Evolutionary conservation across 2,888 invertebrate genomes (phyloP), one percentile per base, ranked within the genome.

Genomic region (Onthophagus sagittarius): DNA sequence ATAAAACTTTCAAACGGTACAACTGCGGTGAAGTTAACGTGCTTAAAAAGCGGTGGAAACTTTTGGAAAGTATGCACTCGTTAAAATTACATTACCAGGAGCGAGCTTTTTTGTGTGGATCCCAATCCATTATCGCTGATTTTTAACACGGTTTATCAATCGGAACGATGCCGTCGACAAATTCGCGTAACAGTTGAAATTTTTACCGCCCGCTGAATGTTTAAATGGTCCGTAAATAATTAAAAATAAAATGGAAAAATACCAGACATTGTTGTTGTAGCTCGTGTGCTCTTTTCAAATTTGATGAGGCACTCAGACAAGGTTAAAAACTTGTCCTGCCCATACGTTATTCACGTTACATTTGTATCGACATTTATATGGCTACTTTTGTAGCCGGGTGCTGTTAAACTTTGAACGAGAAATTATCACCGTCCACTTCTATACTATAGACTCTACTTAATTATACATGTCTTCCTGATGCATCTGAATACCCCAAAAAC

Each of bases 51-150:
- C 31, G 71, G 75, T 75, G 76, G 77, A 76, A 79, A 80, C 80
- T 77, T 79, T 80, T 77, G 77, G 79, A 79, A 80, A 80, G 79
- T 81, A 80, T 80, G 80, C 80, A 76, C 80, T 84, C 84, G 84
- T 84, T 84, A 84, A 84, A 84, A 82, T 83, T 83, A 82, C 84
- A 84, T 84, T 84, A 84, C 83, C 83, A 82, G 32, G 53, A 15
- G 15, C 31, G 15, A 11, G 9, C 69, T 14, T 9, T 31, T 32
- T n/a, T 32, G 33, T 64, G 72, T 71, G 71, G 67, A 67, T 63
- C 70, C 72, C 75, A 79, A 80, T 82, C 82, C 82, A 82, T 83
- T 83, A 83, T 73, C 81, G 79, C 81, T 81, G 82, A 82, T 82
- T 83, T 83, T 83, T 83, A 83, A 83, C 83, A 82, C 79, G 82